Base-by-base conservation (phyloP, 2,113 vertebrate genomes). In the Chaetodon trifascialis region DNA sequence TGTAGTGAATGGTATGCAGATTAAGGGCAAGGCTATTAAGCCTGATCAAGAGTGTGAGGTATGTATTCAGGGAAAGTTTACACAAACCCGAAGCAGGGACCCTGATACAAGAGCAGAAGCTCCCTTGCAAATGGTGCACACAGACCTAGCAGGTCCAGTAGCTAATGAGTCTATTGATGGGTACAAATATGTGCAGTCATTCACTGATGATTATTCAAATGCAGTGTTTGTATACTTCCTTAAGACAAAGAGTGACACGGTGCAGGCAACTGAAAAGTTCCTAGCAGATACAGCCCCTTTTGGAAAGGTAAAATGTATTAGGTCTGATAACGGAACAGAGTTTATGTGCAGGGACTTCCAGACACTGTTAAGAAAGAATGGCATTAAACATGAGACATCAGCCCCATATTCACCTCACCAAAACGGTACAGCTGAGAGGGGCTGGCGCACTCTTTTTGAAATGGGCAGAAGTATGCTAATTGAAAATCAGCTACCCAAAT, bases 381-480 rank as follows among this genome's bases (percentile, higher is more conserved):
- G 15, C 0, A 47, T 47, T 16, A 40, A 40, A 4, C 38, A 40
- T 8, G 46, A 47, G 15, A 47, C 46, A 16, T 16, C 46, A 47
- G 14, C 46, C 4, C 46, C 15, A 4, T 47, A 47, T 47, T 47
- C 46, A 15, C 46, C 46, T 4, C 46, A 47, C 15, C 14, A 47
- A 16, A 47, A 47, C 46, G 46, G 14, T 16, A 47, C 46, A 4
- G 46, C 46, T 47, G 46, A 47, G 15, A 47, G 46, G 1, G 46
- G 46, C 14, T 47, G 15, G 46, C 15, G 14, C 16, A 47, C 46
- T 47, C 46, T 47, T 47, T 47, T 65, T 64, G 47, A 76, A 6
- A 76, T 76, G 73, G 73, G 40, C 21, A 76, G 60, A 8, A 65
- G 73, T n/a, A 76, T 52, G 46, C 12, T 76, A 16, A 30, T 55